Conservation (phyloP, 2,888 invertebrate species). For the Pheosia tremula region DNA sequence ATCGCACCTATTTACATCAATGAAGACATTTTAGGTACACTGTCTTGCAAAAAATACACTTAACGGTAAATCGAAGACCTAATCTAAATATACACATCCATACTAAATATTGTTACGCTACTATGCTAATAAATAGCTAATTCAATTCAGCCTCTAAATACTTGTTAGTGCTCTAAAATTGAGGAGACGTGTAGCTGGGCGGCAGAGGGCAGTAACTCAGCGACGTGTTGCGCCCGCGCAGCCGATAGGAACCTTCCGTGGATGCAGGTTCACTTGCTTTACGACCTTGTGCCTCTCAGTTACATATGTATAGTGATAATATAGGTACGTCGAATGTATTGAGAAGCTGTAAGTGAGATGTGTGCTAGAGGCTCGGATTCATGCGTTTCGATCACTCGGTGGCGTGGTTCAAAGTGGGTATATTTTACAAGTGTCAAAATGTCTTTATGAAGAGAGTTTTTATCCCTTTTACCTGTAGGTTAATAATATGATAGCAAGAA, state of each 20-base stretch:
- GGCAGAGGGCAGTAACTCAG: conserved; percentile 76
- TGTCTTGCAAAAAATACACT: too few relatives aligned
- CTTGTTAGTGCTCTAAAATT: conserved; percentile 74
- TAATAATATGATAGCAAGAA: conserved; percentile 44
- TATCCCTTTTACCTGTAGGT: conserved; percentile 60
- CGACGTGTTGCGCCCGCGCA: conserved; percentile 42
- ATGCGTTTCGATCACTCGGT: conserved; percentile 84
- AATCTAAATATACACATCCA: conserved; percentile 71
- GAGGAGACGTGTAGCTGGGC: conserved; percentile 75
- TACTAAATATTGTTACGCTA: conserved; percentile 73
- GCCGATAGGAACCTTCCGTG: conserved; percentile 28
- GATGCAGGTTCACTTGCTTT: conserved; percentile 46
- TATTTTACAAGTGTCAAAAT: conserved; percentile 77
- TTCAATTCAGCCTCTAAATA: conserved; percentile 79
- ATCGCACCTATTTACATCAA: too few relatives aligned
- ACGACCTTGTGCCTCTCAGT: conserved; percentile 81
- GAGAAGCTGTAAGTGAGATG: conserved; percentile 84
- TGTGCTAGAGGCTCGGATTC: conserved; percentile 83
- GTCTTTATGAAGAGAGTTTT: conserved; percentile 69
- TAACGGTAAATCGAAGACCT: conserved; percentile 45
- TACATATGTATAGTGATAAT: conserved; percentile 74
- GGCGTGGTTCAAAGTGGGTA: conserved; percentile 80
- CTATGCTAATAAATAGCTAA: conserved; percentile 74
- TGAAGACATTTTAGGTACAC: too few relatives aligned
- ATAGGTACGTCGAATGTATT: conserved; percentile 73